Percentiles rank a stretch among this genome's conserved stretches.
Evolutionary conservation across 2,113 vertebrate species (phyloP).

Genomic region (Anoplopoma fimbria): DNA sequence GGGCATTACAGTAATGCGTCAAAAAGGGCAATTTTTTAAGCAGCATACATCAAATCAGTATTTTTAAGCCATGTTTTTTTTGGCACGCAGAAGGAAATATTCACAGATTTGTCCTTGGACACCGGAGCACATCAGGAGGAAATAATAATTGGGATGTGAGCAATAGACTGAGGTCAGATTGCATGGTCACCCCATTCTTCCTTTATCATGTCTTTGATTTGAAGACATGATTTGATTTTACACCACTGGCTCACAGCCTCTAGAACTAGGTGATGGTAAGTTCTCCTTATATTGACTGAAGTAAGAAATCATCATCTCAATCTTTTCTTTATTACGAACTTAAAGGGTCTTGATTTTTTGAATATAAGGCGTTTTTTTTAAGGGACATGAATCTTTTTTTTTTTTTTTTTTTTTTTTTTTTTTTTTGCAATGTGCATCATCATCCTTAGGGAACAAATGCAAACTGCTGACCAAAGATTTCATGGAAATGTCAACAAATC

Average conservation of each 20-base stretch:
- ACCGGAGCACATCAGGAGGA: background rate
- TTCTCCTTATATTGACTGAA: background rate
- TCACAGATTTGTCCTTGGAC: background rate
- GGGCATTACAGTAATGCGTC: background rate
- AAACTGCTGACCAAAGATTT: slow-evolving; percentile 34
- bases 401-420: slow-evolving; percentile 3
- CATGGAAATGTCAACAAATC: slow-evolving; percentile 31
- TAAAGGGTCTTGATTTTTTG: background rate
- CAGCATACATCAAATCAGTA: background rate
- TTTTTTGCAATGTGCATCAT: background rate
- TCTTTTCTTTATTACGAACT: background rate
- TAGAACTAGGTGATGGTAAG: background rate
- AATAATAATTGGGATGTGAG: background rate
- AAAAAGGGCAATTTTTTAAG: background rate
- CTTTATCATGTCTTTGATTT: background rate
- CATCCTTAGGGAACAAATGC: background rate
- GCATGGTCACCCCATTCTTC: background rate
- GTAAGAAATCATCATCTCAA: background rate
- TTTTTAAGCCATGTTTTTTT: background rate
- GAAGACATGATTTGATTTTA: background rate
- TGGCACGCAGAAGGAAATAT: background rate
- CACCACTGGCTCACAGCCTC: background rate
- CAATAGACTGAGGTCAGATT: background rate
- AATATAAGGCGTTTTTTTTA: background rate
- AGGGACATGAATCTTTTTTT: background rate